Conservation (phyloP, 2,888 invertebrate species). For the Himalopsyche kuldschensis region DNA sequence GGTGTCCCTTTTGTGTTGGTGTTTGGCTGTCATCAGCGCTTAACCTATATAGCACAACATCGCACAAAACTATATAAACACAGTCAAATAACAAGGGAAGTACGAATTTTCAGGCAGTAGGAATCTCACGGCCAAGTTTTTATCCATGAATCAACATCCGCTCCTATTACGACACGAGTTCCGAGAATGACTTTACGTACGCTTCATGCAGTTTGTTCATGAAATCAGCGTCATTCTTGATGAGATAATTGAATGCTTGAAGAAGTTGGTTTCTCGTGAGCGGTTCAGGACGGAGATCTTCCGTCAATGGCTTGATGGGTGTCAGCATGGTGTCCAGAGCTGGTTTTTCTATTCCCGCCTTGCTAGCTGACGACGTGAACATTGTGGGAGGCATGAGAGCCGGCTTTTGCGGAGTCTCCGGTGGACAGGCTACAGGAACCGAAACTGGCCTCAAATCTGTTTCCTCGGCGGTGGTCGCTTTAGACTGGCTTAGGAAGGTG, state of each 20-base stretch:
- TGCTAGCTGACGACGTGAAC: constrained; percentile 66
- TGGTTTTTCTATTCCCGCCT: constrained; percentile 26
- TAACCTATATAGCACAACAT: not conserved
- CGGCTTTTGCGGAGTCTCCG: constrained; percentile 63
- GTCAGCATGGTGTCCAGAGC: constrained; percentile 40
- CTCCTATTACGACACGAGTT: constrained; percentile 54
- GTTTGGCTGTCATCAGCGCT: not conserved
- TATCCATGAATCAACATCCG: not conserved
- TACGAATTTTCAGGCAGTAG: not conserved
- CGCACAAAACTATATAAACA: not conserved
- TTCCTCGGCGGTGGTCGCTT: constrained; percentile 43
- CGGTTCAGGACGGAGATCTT: constrained; percentile 61
- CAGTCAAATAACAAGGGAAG: not conserved
- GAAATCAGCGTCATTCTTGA: constrained; percentile 87
- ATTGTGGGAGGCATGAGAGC: constrained; percentile 85
- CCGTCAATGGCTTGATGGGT: constrained; percentile 26
- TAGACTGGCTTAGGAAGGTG: constrained; percentile 57
- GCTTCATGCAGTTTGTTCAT: constrained; percentile 89
- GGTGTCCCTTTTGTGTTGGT: not conserved
- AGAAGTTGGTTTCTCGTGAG: constrained; percentile 85
- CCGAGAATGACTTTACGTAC: constrained; percentile 83
- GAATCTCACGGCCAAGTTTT: not conserved
- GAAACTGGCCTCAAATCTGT: constrained; percentile 24
- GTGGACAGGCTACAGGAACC: constrained; percentile 45
- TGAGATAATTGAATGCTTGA: constrained; percentile 84